Conservation (phyloP, 2,797 vertebrate genomes). For the Mycteria americana region DNA sequence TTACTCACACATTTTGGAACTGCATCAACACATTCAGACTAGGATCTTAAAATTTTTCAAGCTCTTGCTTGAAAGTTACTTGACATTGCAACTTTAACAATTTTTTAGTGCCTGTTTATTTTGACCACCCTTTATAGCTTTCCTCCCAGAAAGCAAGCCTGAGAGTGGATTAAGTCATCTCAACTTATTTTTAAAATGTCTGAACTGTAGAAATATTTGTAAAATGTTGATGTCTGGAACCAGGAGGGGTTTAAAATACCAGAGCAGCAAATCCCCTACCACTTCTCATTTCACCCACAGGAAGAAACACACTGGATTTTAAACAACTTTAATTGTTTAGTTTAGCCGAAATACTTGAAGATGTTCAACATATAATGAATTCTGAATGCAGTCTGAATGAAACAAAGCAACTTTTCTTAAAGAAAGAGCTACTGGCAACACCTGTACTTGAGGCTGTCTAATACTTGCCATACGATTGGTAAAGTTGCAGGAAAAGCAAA, state of each 20-base stretch:
- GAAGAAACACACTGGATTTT: not conserved
- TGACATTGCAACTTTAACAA: not conserved
- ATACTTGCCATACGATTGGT: not conserved
- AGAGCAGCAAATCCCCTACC: slow-evolving; percentile 44
- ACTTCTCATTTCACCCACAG: slow-evolving; percentile 9
- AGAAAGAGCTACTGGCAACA: not conserved
- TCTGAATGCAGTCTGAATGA: not conserved
- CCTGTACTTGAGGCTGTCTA: not conserved
- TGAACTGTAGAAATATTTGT: slow-evolving; percentile 58
- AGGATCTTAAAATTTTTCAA: not conserved
- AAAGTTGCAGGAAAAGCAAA: not conserved
- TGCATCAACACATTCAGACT: not conserved
- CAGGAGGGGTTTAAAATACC: slow-evolving; percentile 62
- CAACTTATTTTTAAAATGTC: slow-evolving; percentile 37
- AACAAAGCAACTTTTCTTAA: not conserved
- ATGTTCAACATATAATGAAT: not conserved
- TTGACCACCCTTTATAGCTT: slow-evolving; percentile 10
- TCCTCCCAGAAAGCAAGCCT: slow-evolving; percentile 22
- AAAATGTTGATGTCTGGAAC: slow-evolving; percentile 51
- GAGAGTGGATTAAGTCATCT: slow-evolving; percentile 31
- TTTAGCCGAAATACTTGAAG: slow-evolving; percentile 2
- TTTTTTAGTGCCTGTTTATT: not conserved
- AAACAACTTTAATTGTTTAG: not conserved
- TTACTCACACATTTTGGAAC: not conserved
- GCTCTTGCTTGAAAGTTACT: not conserved